Percentiles rank a stretch among this genome's conserved stretches.
Conservation (phyloP, 2,888 invertebrate species). For the Tachystola acroxantha region DNA sequence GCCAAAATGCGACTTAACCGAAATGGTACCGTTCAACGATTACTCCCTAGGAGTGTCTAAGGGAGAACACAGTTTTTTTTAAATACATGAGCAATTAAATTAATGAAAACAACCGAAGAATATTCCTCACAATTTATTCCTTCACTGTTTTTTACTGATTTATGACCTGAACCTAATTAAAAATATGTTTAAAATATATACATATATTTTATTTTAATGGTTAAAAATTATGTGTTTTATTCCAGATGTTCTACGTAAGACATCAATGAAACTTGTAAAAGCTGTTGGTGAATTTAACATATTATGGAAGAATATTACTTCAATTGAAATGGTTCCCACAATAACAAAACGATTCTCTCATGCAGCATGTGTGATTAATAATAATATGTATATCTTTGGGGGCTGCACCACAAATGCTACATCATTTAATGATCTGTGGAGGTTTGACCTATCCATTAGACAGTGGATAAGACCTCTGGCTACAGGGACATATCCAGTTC, state of each 20-base stretch:
- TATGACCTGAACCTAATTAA: too few species aligned
- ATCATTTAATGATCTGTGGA: constrained; percentile 98
- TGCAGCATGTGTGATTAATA: constrained; percentile 89
- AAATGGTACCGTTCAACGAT: too few species aligned
- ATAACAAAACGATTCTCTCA: constrained; percentile 96
- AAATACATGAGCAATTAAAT: too few species aligned
- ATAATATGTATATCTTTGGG: constrained; percentile 96
- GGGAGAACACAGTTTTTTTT: too few species aligned
- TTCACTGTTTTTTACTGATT: too few species aligned
- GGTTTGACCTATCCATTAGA: constrained; percentile 90
- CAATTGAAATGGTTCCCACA: constrained; percentile 81
- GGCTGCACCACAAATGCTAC: constrained; percentile 96
- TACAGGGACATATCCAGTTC: constrained; percentile 93
- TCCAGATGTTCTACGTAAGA: constrained; percentile 88
- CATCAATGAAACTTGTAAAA: constrained; percentile 84
- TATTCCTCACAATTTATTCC: too few species aligned
- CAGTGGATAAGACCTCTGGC: constrained; percentile 91
- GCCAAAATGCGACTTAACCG: too few species aligned
- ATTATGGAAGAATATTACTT: constrained; percentile 83
- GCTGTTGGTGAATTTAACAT: constrained; percentile 87
- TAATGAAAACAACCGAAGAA: too few species aligned
- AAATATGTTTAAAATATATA: too few species aligned
- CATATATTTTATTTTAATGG: too few species aligned
- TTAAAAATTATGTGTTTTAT: too few species aligned
- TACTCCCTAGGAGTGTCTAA: too few species aligned